Evolutionary conservation across 2,113 vertebrate species (phyloP), one percentile per base, ranked within the genome.

Genomic region (Nothocercus julius): DNA sequence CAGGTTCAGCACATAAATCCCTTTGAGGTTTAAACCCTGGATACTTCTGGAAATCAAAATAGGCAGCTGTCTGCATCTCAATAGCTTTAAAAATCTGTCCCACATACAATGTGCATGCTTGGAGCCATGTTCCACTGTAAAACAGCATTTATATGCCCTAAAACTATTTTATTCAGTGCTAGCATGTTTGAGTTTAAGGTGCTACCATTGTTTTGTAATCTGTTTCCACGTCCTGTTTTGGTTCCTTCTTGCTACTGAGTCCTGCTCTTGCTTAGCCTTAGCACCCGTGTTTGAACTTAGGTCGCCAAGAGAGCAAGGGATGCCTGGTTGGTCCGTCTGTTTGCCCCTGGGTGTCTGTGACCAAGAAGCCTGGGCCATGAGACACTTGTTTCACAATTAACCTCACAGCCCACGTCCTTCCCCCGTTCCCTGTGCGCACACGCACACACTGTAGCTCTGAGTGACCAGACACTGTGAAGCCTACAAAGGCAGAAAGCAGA

Each of bases 371-470:
- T 4, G 28, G 85, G 47, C 20, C 66, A 67, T 51, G 61, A 70
- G 85, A 62, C 19, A 1, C 7, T 63, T 69, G n/a, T 21, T 83
- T 32, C 38, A 8, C 2, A 0, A 25, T 30, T 6, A 30, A 47
- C 49, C 6, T 9, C 53, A 34, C 7, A 53, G 27, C 2, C 5
- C 67, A 2, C 6, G 11, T 21, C 22, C 91, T 79, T 82, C 66
- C 68, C 67, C 22, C 2, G 38, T 42, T 58, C 30, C 25, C 78
- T 15, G n/a, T 1, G 11, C 38, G 32, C n/a, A 32, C 30, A 21
- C 5, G 28, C 30, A 27, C 0, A 0, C 30, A 42, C 42, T 27
- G 9, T 20, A 20, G 44, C 63, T 62, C n/a, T 76, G 32, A 49
- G 56, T 4, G 7, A 44, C 32, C 11, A 8, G 28, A 30, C 83